Percentiles rank a stretch among this genome's conserved stretches.
Conservation (phyloP, 2,888 invertebrate genomes). For the Nysson spinosus region DNA sequence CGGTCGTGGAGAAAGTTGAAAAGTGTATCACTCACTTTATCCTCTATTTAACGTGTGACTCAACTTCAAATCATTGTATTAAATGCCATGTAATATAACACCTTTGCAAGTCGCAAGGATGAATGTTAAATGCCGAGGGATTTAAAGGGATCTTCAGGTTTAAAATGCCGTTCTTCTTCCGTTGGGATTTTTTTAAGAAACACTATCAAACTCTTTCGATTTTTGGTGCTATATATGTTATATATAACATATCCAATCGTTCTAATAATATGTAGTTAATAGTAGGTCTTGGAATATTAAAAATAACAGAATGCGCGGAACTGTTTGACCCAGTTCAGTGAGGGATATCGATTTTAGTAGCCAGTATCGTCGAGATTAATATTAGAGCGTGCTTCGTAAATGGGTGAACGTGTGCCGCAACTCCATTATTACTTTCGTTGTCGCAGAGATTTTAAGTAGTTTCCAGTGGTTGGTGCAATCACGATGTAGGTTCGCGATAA, state of each 20-base stretch:
- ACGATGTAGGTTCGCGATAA: background rate
- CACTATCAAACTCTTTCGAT: no score
- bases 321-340: constrained; percentile 44
- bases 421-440: constrained; percentile 28
- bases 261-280: no score
- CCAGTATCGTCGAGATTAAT: constrained; percentile 43
- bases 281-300: constrained; percentile 38
- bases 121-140: no score
- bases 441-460: constrained; percentile 1
- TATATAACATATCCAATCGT: no score
- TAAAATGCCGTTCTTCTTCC: no score
- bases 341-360: constrained; percentile 44
- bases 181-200: no score
- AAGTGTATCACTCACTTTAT: constrained; percentile 66
- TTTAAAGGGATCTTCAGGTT: no score
- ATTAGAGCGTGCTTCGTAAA: constrained; percentile 44
- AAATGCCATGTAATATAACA: constrained; percentile 2
- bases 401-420: constrained; percentile 34
- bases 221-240: no score
- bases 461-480: background rate
- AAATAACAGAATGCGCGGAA: constrained; percentile 42
- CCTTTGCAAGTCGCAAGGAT: constrained; percentile 3
- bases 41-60: constrained; percentile 43
- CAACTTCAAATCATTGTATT: no score
- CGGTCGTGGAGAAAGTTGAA: constrained; percentile 71